phyloP scores from a whole-genome alignment of 64 coral and sea anemone genomes.

The Montipora sp. region DNA sequence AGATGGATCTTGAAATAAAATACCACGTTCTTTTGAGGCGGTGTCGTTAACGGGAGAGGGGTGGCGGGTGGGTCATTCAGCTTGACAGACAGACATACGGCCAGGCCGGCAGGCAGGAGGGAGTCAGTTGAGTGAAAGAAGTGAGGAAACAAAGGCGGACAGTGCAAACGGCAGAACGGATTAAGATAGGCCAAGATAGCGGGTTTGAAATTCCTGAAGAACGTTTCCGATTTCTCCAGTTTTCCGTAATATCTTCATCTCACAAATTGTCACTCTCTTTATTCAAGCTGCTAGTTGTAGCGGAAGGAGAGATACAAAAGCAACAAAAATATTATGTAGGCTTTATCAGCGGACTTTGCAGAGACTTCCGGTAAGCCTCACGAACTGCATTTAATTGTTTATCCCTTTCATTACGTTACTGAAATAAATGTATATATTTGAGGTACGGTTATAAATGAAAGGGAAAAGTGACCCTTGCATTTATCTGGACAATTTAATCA shows the following conservation, averaged over 20 bases:
- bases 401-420: too few relatives aligned
- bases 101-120: not conserved
- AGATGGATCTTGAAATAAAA: too few relatives aligned
- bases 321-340: constrained; percentile 97
- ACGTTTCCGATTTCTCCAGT: not conserved
- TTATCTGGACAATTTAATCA: too few relatives aligned
- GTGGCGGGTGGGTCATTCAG: not conserved
- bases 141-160: not conserved
- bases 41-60: too few relatives aligned
- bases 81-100: not conserved
- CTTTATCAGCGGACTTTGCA: constrained; percentile 84
- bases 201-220: not conserved
- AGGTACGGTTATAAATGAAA: too few relatives aligned
- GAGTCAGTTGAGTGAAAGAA: not conserved
- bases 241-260: not conserved
- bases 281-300: constrained; percentile 78
- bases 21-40: too few relatives aligned
- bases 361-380: constrained; percentile 83
- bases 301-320: constrained; percentile 93
- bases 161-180: not conserved
- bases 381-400: too few relatives aligned
- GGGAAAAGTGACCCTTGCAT: too few relatives aligned
- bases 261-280: not conserved
- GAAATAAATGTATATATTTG: too few relatives aligned
- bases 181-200: not conserved